Evolutionary conservation across 1,140 invertebrate genomes (phyloP).

Genomic region (Penaeus japonicus): DNA sequence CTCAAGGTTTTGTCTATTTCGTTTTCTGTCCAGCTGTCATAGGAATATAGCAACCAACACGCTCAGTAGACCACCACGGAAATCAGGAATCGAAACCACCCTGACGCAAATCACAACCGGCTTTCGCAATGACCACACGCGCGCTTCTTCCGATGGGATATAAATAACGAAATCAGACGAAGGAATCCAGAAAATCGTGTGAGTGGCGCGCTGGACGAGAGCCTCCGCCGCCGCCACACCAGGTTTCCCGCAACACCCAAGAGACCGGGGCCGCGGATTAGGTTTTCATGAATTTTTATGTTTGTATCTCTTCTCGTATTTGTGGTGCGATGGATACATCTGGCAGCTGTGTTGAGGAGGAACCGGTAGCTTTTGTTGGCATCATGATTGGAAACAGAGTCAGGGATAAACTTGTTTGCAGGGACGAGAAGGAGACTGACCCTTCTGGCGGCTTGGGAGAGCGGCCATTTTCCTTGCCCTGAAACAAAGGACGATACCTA

Average conservation of each 20-base stretch:
- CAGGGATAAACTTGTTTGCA: too few relatives aligned
- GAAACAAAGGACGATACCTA: too few relatives aligned
- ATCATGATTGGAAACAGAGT: too few relatives aligned
- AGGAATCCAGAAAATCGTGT: neutral
- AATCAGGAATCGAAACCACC: too few relatives aligned
- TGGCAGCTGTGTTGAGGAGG: neutral
- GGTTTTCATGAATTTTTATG: conserved; percentile 51
- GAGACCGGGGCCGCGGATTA: conserved; percentile 17
- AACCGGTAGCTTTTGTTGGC: neutral
- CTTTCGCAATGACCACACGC: too few relatives aligned
- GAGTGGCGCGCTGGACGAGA: neutral
- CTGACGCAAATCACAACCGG: too few relatives aligned
- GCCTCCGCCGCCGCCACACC: neutral
- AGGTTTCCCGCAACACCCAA: neutral
- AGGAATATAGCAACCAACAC: neutral
- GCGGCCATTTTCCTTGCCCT: too few relatives aligned
- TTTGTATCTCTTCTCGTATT: conserved; percentile 50
- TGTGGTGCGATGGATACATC: neutral
- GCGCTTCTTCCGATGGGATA: neutral
- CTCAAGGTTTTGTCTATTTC: neutral
- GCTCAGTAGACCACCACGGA: neutral
- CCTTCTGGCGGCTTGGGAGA: too few relatives aligned
- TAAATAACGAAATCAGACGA: conserved; percentile 30
- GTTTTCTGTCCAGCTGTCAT: neutral
- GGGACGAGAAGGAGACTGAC: too few relatives aligned